Base-by-base conservation (phyloP, 2,113 vertebrate genomes). In the Mixornis gularis region DNA sequence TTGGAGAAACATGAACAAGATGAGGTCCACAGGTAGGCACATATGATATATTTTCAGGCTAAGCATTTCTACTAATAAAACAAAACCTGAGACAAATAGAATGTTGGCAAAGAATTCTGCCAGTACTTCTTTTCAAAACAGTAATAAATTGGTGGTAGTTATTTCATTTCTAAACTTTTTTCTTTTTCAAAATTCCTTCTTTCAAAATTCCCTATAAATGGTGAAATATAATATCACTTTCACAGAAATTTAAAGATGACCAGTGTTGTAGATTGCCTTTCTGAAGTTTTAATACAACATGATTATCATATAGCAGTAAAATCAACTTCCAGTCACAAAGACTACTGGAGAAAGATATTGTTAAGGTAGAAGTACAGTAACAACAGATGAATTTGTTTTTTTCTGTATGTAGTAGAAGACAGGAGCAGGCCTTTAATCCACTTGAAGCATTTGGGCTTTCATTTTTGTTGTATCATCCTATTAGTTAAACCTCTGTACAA, bases 101-200 rank as follows among this genome's bases (percentile, higher is more conserved):
- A 64, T 7, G 1, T 30, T 43, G 1, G 0, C 56, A 36, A 52
- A n/a, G 7, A 68, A 41, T n/a, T 70, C 38, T 65, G 6, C 29
- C 55, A 4, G 6, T 72, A 6, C 7, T 56, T 59, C 22, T 83
- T 85, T 74, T 51, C 11, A 56, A 52, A 88, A 24, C 2, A 48
- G 4, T 10, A 68, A 19, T 5, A 4, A 43, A 19, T 27, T 9
- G 0, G 7, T 78, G 19, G 16, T 34, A n/a, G 6, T 4, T 51
- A 11, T 38, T 3, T 3, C 36, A 53, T 51, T 65, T 72, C 38
- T 19, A 72, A 78, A 34, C 0, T 0, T 17, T 53, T 46, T 65
- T 29, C 10, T 13, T 48, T 71, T 34, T 18, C 11, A 70, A 78
- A 51, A 65, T n/a, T 43, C 10, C 4, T 72, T 84, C 10, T 43